Evolutionary conservation across 2,797 vertebrate species (phyloP).

Genomic region (Epinephelus malabaricus): DNA sequence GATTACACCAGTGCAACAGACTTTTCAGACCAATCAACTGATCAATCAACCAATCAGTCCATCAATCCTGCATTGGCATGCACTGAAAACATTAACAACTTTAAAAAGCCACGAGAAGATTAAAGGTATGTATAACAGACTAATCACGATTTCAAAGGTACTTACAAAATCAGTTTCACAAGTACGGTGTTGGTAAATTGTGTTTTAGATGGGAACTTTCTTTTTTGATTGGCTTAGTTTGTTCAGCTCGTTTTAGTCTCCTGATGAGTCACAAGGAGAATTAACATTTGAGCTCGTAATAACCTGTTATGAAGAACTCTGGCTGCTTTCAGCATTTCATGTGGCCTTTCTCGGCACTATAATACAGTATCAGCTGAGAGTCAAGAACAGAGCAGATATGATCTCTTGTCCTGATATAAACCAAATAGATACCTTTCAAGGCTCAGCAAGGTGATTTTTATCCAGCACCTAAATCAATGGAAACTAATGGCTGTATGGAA

Average conservation of each 20-base stretch:
- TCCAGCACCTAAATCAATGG: neutral
- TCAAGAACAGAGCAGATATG: slow-evolving; percentile 3
- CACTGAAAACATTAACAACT: slow-evolving; percentile 5
- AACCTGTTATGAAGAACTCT: slow-evolving; percentile 27
- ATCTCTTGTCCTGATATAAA: neutral
- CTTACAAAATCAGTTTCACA: slow-evolving; percentile 6
- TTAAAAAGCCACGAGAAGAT: neutral
- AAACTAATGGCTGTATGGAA: neutral
- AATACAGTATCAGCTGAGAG: slow-evolving; percentile 3
- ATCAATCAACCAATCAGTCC: slow-evolving; percentile 13
- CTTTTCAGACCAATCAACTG: slow-evolving; percentile 10
- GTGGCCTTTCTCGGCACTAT: neutral
- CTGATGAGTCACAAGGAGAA: slow-evolving; percentile 14
- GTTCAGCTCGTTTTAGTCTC: slow-evolving; percentile 20
- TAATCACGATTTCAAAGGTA: neutral
- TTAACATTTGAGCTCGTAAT: slow-evolving; percentile 17
- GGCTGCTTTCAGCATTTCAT: slow-evolving; percentile 12
- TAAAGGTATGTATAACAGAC: neutral
- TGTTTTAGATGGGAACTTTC: slow-evolving; percentile 8
- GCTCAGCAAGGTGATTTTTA: neutral
- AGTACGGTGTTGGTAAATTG: neutral
- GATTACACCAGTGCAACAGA: slow-evolving; percentile 5
- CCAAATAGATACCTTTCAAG: neutral
- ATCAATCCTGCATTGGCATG: slow-evolving; percentile 2
- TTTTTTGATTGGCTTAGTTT: neutral